Evolutionary conservation across 2,797 vertebrate species (phyloP).

Genomic region (Lagocephalus sceleratus): DNA sequence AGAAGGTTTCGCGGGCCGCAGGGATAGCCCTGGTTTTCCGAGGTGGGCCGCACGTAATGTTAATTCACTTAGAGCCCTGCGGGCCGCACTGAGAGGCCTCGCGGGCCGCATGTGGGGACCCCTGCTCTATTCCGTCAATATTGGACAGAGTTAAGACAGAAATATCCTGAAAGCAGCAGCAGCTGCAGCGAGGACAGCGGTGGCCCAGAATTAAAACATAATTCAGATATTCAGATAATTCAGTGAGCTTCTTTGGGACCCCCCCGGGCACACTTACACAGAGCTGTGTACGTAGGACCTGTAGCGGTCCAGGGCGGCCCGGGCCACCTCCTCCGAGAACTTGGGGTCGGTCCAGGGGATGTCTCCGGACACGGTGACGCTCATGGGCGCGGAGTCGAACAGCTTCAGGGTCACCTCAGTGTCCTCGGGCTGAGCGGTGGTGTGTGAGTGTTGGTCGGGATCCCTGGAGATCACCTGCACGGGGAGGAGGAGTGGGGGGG

Average conservation of each 20-base stretch:
- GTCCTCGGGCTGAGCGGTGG: slow-evolving; percentile 42
- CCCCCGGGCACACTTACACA: slow-evolving; percentile 81
- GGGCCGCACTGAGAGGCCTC: no score
- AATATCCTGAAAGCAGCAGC: no score
- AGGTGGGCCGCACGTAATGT: no score
- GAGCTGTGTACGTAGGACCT: slow-evolving; percentile 75
- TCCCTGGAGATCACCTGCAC: slow-evolving; percentile 76
- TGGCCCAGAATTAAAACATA: no score
- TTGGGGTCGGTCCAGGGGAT: slow-evolving; percentile 78
- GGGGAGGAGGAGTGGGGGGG: not conserved
- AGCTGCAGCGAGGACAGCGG: no score
- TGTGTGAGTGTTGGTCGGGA: not conserved
- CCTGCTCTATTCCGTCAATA: not conserved
- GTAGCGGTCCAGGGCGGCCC: slow-evolving; percentile 82
- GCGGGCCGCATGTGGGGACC: no score
- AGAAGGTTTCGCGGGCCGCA: no score
- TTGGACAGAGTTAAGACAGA: not conserved
- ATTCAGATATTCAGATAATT: no score
- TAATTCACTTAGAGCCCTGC: no score
- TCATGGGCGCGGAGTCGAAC: slow-evolving; percentile 80
- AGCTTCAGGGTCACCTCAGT: slow-evolving; percentile 84
- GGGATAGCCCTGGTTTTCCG: no score
- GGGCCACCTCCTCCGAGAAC: slow-evolving; percentile 85
- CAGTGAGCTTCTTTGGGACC: no score
- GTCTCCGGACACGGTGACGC: slow-evolving; percentile 76